These are phyloP conservation scores for Aproaerema taeniolella DNA, from an alignment of 2,888 invertebrate species.

Conservation along the genomic window DNA sequence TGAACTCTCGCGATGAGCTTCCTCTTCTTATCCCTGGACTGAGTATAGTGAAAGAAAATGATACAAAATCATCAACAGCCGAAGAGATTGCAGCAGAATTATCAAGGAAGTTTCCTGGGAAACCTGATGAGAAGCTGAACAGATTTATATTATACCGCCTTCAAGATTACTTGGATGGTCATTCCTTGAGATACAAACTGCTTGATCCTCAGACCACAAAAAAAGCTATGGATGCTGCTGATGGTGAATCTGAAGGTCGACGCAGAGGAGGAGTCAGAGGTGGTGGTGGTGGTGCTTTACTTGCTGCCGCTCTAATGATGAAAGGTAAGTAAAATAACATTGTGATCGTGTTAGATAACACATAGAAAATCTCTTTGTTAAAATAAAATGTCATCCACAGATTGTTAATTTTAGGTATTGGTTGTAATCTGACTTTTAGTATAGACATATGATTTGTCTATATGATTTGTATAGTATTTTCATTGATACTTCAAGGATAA, in stretches of 20 bases:
- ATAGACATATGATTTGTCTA: too few relatives aligned
- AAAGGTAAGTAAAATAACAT: constrained; percentile 73
- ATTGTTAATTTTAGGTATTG: too few relatives aligned
- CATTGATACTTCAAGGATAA: too few relatives aligned
- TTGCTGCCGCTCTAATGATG: constrained; percentile 80
- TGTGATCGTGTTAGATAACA: too few relatives aligned
- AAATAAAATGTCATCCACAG: neutral
- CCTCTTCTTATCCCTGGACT: constrained; percentile 85
- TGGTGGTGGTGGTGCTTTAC: constrained; percentile 55
- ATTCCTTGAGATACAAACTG: constrained; percentile 83
- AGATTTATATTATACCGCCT: constrained; percentile 82
- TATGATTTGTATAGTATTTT: too few relatives aligned
- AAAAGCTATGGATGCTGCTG: constrained; percentile 71
- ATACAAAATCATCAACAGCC: constrained; percentile 63
- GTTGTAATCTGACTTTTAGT: too few relatives aligned
- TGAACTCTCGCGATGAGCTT: constrained; percentile 83
- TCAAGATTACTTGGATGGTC: constrained; percentile 83
- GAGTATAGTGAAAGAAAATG: constrained; percentile 83
- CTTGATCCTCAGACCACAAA: constrained; percentile 80
- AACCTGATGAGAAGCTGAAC: constrained; percentile 85
- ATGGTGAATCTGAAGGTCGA: constrained; percentile 56
- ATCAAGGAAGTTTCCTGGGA: constrained; percentile 86
- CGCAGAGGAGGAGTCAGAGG: constrained; percentile 59
- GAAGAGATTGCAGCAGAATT: constrained; percentile 82
- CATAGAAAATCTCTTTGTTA: too few relatives aligned